These are phyloP conservation scores for Torymus texanus DNA, from an alignment of 2,888 invertebrate genomes.

Conservation along the genomic window DNA sequence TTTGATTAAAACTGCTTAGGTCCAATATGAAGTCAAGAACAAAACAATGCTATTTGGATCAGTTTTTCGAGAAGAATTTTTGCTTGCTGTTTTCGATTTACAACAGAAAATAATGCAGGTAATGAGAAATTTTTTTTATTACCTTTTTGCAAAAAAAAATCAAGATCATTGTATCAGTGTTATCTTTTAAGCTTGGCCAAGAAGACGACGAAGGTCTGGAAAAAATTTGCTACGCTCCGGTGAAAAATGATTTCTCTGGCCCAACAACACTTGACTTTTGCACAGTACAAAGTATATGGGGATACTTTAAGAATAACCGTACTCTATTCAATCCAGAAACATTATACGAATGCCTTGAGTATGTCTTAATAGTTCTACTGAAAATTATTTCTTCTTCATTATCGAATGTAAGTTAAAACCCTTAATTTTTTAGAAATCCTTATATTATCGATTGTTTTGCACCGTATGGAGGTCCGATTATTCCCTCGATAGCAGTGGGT, in stretches of 20 bases:
- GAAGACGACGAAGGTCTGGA: constrained; percentile 78
- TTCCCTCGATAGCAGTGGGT: constrained; percentile 89
- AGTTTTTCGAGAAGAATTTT: constrained; percentile 82
- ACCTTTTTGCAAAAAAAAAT: neutral
- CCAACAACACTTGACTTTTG: constrained; percentile 80
- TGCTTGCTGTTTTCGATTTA: constrained; percentile 83
- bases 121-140: constrained; percentile 49
- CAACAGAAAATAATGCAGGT: constrained; percentile 82
- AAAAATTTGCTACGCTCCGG: constrained; percentile 91
- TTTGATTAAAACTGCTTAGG: constrained; percentile 53
- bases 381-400: neutral
- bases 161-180: neutral
- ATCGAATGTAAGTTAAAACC: neutral
- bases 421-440: constrained; percentile 75
- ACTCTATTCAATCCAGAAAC: constrained; percentile 76
- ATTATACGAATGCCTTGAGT: constrained; percentile 72
- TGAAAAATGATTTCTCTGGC: constrained; percentile 81
- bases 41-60: constrained; percentile 82
- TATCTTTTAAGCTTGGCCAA: constrained; percentile 74
- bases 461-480: constrained; percentile 91
- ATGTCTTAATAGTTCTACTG: constrained; percentile 61
- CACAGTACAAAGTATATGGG: constrained; percentile 87
- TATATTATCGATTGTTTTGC: constrained; percentile 83
- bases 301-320: constrained; percentile 84
- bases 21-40: constrained; percentile 72